A percentile compares a stretch with the other conserved stretches of the same genome.
These are phyloP conservation scores for Elephas maximus DNA, from an alignment of 2,113 vertebrate genomes.

Conservation along the genomic window DNA sequence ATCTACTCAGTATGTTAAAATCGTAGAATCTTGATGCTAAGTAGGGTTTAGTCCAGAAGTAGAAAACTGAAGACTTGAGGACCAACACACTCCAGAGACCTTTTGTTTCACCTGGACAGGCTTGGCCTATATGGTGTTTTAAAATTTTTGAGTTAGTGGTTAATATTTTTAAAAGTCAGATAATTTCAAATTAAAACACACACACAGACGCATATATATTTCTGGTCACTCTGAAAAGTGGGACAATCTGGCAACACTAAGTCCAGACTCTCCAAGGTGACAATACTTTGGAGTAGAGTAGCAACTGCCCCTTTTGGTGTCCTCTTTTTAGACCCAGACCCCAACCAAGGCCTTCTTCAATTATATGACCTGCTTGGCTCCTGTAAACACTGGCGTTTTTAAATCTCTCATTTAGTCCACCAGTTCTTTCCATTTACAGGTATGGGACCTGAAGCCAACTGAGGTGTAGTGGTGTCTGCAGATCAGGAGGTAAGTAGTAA, in stretches of 20 bases:
- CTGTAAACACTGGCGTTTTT: neutral
- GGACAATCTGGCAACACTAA: neutral
- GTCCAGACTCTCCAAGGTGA: neutral
- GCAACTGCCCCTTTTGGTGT: neutral
- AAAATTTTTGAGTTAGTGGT: neutral
- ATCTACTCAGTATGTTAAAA: slow-evolving; percentile 6
- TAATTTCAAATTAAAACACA: slow-evolving; percentile 8
- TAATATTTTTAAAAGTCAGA: neutral
- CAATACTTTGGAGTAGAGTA: accelerated
- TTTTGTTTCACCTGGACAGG: neutral
- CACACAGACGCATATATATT: neutral
- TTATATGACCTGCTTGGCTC: neutral
- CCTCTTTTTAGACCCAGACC: neutral
- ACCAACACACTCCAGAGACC: neutral
- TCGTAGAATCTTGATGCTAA: neutral
- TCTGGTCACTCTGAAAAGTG: neutral
- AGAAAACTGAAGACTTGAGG: neutral
- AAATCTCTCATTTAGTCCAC: neutral
- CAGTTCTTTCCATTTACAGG: neutral
- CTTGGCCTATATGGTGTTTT: neutral
- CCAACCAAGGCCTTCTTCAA: neutral
- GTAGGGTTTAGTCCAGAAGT: neutral
- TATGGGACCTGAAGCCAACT: neutral
- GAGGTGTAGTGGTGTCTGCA: neutral
- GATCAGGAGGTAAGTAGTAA: neutral